These are phyloP conservation scores for Cordilura impudica DNA, from an alignment of 2,888 invertebrate genomes.

Conservation along the genomic window DNA sequence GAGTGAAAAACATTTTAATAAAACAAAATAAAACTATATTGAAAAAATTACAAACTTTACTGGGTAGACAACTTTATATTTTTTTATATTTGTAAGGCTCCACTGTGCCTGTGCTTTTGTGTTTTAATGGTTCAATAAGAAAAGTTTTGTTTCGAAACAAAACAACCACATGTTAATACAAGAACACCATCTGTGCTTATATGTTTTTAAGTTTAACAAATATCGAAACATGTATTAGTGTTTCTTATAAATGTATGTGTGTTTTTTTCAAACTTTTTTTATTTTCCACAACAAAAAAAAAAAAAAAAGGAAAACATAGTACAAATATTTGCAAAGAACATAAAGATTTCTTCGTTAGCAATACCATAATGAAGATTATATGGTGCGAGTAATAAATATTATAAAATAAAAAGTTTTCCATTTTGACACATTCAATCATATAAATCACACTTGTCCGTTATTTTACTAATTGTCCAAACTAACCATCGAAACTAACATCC, in stretches of 20 bases:
- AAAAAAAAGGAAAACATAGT: too few species aligned
- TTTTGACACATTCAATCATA: too few species aligned
- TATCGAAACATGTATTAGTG: background rate
- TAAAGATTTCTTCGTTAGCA: background rate
- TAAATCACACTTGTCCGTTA: too few species aligned
- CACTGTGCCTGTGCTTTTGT: background rate
- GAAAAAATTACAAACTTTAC: too few species aligned
- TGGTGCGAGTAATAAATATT: background rate
- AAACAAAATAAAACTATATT: too few species aligned
- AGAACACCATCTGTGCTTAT: slow-evolving; percentile 28
- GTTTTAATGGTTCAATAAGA: slow-evolving; percentile 43
- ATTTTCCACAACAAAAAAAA: slow-evolving; percentile 9
- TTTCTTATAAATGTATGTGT: background rate
- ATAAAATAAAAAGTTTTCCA: too few species aligned
- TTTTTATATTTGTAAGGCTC: background rate
- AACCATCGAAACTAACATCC: too few species aligned
- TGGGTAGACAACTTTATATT: too few species aligned
- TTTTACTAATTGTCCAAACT: too few species aligned
- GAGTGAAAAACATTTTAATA: too few species aligned
- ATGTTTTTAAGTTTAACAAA: background rate
- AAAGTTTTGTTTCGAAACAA: slow-evolving; percentile 53
- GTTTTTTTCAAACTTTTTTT: slow-evolving; percentile 24
- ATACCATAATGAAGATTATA: background rate
- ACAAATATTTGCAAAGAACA: background rate
- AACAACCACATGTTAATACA: slow-evolving; percentile 54